These are phyloP conservation scores for Cryptoleucopteryx plumbea DNA, from an alignment of 2,113 vertebrate genomes.

Conservation along the genomic window DNA sequence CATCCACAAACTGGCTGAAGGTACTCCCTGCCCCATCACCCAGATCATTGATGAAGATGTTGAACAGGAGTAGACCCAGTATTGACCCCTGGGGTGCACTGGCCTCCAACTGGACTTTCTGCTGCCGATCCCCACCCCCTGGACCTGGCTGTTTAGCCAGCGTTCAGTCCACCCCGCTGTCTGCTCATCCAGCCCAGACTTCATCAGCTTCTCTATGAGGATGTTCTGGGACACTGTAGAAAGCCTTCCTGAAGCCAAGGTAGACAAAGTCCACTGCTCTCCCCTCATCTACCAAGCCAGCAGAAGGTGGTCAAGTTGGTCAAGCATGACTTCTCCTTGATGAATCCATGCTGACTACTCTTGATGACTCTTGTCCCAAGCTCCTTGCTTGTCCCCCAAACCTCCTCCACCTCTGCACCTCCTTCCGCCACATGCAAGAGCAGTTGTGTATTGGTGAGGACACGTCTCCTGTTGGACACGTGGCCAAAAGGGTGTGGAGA, in stretches of 20 bases:
- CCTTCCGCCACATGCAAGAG: accelerated
- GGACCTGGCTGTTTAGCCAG: not conserved
- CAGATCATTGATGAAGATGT: not conserved
- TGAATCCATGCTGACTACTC: not conserved
- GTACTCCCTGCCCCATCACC: not conserved
- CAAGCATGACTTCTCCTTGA: not conserved
- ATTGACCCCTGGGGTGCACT: not conserved
- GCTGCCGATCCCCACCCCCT: not conserved
- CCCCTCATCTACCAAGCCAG: not conserved
- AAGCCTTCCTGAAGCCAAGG: not conserved
- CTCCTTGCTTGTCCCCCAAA: not conserved
- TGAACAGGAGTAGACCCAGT: not conserved
- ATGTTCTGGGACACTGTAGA: not conserved
- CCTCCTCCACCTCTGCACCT: not conserved
- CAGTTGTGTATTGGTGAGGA: not conserved
- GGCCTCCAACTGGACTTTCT: not conserved
- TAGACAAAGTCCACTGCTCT: not conserved
- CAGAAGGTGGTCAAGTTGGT: not conserved
- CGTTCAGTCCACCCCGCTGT: not conserved
- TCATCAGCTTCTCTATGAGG: not conserved
- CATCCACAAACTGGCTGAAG: not conserved
- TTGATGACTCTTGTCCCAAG: not conserved
- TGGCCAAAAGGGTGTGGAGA: not conserved
- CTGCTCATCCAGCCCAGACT: not conserved
- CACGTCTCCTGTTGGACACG: not conserved